Percentiles rank a stretch among this genome's conserved stretches.
Evolutionary conservation across 2,797 vertebrate species (phyloP).

Genomic region (Amazona finschi): DNA sequence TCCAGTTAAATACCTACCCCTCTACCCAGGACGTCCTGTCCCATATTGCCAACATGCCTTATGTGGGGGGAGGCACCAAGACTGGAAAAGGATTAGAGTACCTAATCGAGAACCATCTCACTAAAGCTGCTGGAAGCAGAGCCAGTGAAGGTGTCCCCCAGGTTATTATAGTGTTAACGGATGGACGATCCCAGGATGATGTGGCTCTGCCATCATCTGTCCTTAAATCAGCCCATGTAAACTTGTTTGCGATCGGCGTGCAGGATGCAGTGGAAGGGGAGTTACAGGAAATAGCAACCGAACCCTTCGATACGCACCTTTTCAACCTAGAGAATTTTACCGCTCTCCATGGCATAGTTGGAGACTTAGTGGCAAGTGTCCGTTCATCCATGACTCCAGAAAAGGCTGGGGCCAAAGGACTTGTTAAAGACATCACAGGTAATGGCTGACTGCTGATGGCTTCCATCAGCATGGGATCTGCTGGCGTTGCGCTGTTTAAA

Average conservation of each 20-base stretch:
- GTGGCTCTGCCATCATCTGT: conserved; percentile 79
- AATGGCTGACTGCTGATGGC: conserved; percentile 73
- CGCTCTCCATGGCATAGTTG: conserved; percentile 81
- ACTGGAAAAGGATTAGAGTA: conserved; percentile 86
- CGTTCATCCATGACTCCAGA: conserved; percentile 74
- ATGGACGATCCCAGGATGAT: conserved; percentile 81
- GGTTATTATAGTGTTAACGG: conserved; percentile 85
- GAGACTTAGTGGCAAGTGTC: conserved; percentile 83
- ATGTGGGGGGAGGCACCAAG: conserved; percentile 78
- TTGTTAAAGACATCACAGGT: conserved; percentile 87
- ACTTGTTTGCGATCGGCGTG: conserved; percentile 86
- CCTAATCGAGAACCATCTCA: conserved; percentile 81
- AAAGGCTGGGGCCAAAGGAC: conserved; percentile 75
- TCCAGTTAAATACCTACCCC: conserved; percentile 84
- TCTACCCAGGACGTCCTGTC: conserved; percentile 78
- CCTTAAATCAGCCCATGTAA: conserved; percentile 78
- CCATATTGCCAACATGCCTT: conserved; percentile 83
- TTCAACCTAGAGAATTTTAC: conserved; percentile 88
- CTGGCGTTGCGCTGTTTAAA: conserved; percentile 21
- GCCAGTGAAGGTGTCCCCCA: conserved; percentile 80
- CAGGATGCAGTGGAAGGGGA: conserved; percentile 83
- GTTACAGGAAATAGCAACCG: conserved; percentile 83
- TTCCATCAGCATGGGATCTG: conserved; percentile 45
- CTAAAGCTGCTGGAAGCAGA: conserved; percentile 84
- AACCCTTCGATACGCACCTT: conserved; percentile 76